Percentiles rank a stretch among this genome's conserved stretches.
phyloP scores from a whole-genome alignment of 2,888 invertebrate species.

The Ischnus inquisitorius region DNA sequence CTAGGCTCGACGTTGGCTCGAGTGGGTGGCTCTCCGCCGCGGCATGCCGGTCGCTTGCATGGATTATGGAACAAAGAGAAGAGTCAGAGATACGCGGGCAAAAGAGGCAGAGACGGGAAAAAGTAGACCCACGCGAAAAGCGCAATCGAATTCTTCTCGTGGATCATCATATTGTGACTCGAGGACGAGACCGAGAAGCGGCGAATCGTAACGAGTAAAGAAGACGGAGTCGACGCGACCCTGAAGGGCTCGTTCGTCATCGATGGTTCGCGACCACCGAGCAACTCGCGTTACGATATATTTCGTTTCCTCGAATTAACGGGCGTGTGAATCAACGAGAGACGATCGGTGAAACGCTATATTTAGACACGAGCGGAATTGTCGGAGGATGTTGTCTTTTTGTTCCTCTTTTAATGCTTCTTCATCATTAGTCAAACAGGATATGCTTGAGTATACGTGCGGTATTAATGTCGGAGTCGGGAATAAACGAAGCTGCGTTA shows the following conservation, averaged over 20 bases:
- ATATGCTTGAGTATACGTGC: slow-evolving; percentile 6
- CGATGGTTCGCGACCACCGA: slow-evolving; percentile 22
- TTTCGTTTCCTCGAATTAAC: slow-evolving; percentile 35
- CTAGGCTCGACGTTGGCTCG: neutral
- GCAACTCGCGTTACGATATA: slow-evolving; percentile 25
- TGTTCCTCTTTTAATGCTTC: slow-evolving; percentile 5
- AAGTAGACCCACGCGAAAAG: slow-evolving; percentile 33
- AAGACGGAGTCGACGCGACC: slow-evolving; percentile 9
- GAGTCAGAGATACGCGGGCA: neutral
- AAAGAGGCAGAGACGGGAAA: slow-evolving; percentile 1
- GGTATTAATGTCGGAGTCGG: neutral
- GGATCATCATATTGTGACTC: neutral
- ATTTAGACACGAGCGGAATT: slow-evolving; percentile 17
- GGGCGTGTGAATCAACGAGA: slow-evolving; percentile 30
- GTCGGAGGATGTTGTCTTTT: neutral
- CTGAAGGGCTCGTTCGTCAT: slow-evolving; percentile 52
- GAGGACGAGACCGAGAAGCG: neutral
- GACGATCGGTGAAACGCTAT: slow-evolving; percentile 22
- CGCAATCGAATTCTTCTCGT: slow-evolving; percentile 47
- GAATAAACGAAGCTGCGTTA: slow-evolving; percentile 25
- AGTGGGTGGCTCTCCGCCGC: slow-evolving; percentile 5
- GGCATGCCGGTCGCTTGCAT: neutral
- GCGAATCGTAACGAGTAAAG: neutral
- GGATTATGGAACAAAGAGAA: slow-evolving; percentile 12
- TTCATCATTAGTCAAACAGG: slow-evolving; percentile 42